Percentiles rank a stretch among this genome's conserved stretches.
These are phyloP conservation scores for Luehdorfia chinensis DNA, from an alignment of 1,140 invertebrate genomes.

Conservation along the genomic window DNA sequence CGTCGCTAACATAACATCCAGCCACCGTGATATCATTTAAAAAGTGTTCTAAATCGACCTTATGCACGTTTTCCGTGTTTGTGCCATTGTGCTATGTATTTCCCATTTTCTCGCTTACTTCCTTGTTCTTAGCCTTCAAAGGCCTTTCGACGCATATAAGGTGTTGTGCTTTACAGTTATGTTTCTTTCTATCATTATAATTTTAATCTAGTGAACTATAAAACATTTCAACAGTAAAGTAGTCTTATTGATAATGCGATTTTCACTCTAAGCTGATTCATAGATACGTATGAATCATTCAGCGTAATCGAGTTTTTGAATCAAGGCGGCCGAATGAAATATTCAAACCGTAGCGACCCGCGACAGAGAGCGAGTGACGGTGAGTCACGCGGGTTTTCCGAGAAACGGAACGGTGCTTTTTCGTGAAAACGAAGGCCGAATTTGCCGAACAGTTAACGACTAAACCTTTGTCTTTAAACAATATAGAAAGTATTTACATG, in stretches of 20 bases:
- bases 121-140: conserved; percentile 11
- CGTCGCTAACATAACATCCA: neutral
- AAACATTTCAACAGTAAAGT: too few relatives aligned
- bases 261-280: conserved; percentile 66
- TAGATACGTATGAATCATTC: conserved; percentile 64
- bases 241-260: too few relatives aligned
- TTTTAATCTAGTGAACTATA: too few relatives aligned
- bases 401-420: conserved; percentile 60
- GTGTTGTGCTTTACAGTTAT: neutral
- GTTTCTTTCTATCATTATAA: neutral
- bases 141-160: neutral
- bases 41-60: conserved; percentile 3
- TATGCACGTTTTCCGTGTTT: conserved; percentile 8
- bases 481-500: too few relatives aligned
- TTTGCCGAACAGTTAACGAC: too few relatives aligned
- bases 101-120: conserved; percentile 9
- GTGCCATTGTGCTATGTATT: conserved; percentile 1
- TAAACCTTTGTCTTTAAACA: too few relatives aligned
- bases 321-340: conserved; percentile 66
- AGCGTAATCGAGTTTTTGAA: conserved; percentile 71
- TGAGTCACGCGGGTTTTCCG: conserved; percentile 74
- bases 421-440: conserved; percentile 66
- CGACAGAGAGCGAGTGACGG: conserved; percentile 54
- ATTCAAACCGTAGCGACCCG: conserved; percentile 62
- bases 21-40: neutral